These are phyloP conservation scores for Caenorhabditis virilis DNA, from an alignment of 2,888 invertebrate species.

Conservation along the genomic window DNA sequence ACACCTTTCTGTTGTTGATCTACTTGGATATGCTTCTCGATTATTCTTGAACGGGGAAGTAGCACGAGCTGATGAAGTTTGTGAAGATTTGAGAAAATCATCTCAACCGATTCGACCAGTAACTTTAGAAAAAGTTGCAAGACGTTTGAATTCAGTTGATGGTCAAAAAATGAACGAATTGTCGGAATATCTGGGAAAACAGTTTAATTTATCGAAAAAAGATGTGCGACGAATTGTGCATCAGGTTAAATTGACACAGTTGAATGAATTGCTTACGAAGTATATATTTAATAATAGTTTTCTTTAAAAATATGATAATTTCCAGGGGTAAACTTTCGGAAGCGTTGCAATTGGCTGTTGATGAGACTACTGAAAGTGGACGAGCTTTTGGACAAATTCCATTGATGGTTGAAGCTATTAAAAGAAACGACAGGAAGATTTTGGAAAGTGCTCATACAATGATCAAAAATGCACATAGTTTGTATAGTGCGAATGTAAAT, in stretches of 20 bases:
- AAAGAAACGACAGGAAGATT: slow-evolving; percentile 12
- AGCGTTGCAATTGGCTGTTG: slow-evolving; percentile 29
- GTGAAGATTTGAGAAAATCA: slow-evolving; percentile 20
- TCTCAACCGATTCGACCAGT: slow-evolving; percentile 23
- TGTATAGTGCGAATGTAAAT: slow-evolving; percentile 29
- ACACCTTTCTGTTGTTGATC: slow-evolving; percentile 15
- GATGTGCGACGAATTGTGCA: slow-evolving; percentile 18
- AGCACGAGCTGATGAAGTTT: slow-evolving; percentile 34
- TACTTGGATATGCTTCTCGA: slow-evolving; percentile 28
- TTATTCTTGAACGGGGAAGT: slow-evolving; percentile 23
- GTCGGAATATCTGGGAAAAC: slow-evolving; percentile 22
- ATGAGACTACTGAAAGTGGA: slow-evolving; percentile 18
- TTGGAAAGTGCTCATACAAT: slow-evolving; percentile 29
- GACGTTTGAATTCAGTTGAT: slow-evolving; percentile 24
- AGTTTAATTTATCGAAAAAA: slow-evolving; percentile 16
- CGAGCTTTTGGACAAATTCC: slow-evolving; percentile 39
- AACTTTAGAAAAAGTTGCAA: slow-evolving; percentile 24
- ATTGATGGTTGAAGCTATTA: slow-evolving; percentile 33
- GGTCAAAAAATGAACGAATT: slow-evolving; percentile 17
- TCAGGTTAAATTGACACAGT: slow-evolving; percentile 25
- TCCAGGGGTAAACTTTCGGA: slow-evolving; percentile 20
- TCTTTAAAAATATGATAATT: neutral
- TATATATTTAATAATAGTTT: slow-evolving; percentile 2
- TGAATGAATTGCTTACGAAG: slow-evolving; percentile 21
- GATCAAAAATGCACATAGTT: slow-evolving; percentile 22